phyloP scores from a whole-genome alignment of 2,888 invertebrate genomes.

The Trachelus stipa region DNA sequence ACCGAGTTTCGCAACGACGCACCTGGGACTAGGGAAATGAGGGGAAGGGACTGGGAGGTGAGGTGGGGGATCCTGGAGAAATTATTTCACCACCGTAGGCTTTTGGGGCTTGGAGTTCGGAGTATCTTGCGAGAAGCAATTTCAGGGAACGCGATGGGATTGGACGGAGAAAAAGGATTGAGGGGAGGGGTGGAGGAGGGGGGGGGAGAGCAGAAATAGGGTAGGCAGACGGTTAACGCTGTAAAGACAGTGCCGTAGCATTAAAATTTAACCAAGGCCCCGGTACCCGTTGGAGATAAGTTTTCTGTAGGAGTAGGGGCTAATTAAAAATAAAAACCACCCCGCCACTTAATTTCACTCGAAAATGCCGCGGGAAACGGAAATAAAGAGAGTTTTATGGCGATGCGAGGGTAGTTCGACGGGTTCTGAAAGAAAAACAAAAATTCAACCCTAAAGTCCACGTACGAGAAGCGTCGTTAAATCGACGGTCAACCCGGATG shows the following conservation, averaged over 20 bases:
- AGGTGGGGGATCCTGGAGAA: not conserved
- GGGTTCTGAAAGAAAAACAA: not conserved
- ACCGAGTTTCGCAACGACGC: slow-evolving; percentile 9
- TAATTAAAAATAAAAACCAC: slow-evolving; percentile 8
- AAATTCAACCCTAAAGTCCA: not conserved
- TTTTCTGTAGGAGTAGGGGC: not conserved
- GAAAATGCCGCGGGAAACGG: not conserved
- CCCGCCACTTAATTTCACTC: not conserved
- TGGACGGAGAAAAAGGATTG: not conserved
- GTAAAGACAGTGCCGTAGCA: not conserved
- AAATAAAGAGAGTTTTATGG: slow-evolving; percentile 7
- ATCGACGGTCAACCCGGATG: not conserved
- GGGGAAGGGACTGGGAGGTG: not conserved
- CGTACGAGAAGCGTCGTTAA: slow-evolving; percentile 6
- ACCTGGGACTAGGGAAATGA: slow-evolving; percentile 12
- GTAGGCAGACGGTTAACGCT: not conserved
- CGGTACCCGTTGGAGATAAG: not conserved
- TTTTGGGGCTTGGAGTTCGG: not conserved
- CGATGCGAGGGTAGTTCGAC: not conserved
- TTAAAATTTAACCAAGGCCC: not conserved
- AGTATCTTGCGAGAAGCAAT: not conserved
- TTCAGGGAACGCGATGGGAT: not conserved
- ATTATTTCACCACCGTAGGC: slow-evolving; percentile 2
- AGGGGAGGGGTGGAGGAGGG: not conserved
- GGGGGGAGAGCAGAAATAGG: not conserved